phyloP scores from a whole-genome alignment of 2,888 invertebrate genomes.

The Teleogryllus oceanicus region DNA sequence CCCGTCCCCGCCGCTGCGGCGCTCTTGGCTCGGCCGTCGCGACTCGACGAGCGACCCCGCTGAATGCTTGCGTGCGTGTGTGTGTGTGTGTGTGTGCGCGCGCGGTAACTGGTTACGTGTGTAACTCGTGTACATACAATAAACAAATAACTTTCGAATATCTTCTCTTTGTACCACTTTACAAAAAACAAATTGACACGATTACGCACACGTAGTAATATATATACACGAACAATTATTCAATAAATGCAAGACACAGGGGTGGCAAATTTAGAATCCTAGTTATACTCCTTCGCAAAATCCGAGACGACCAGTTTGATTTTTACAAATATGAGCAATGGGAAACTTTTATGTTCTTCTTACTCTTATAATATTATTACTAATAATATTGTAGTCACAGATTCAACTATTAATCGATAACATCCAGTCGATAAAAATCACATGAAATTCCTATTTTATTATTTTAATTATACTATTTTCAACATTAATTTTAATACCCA shows the following conservation, averaged over 20 bases:
- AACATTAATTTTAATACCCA: constrained; percentile 2
- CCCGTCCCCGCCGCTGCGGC: too few species aligned
- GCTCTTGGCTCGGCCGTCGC: too few species aligned
- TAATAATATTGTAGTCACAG: too few species aligned
- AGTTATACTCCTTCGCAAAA: background rate
- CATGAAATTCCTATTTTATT: background rate
- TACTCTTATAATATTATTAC: too few species aligned
- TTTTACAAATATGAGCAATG: too few species aligned
- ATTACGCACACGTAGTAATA: background rate
- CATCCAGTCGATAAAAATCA: background rate
- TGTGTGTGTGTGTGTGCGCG: background rate
- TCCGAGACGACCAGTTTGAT: too few species aligned
- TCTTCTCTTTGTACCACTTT: background rate
- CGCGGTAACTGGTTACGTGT: background rate
- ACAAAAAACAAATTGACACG: background rate
- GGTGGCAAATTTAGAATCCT: background rate
- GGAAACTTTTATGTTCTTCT: too few species aligned
- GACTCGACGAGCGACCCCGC: background rate
- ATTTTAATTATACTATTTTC: background rate
- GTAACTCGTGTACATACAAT: too few species aligned
- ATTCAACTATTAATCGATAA: too few species aligned
- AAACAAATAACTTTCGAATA: too few species aligned
- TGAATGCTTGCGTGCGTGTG: background rate
- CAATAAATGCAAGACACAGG: constrained; percentile 1
- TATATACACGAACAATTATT: background rate